Evolutionary conservation across 2,113 vertebrate genomes (phyloP), one percentile per base, ranked within the genome.

Genomic region (Smithornis capensis): DNA sequence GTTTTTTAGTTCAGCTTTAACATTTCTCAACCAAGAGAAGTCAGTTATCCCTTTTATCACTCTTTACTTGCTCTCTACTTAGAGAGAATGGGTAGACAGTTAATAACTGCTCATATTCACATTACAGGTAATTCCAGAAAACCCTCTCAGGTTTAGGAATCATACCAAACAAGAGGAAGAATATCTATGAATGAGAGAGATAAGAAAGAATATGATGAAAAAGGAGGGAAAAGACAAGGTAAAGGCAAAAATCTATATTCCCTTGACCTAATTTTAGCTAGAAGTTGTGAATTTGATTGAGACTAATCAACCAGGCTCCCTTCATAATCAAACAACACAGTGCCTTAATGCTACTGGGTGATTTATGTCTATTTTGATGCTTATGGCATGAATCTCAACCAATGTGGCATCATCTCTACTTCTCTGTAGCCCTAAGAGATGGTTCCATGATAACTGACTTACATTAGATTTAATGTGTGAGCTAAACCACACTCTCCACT

Each of bases 391-490:
- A 82, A 87, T 49, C 45, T 69, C 31, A 74, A 64, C 19, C 55
- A 14, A 92, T 65, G 15, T 12, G 25, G 15, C 7, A 69, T 37
- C 12, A 44, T 12, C 13, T 64, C 0, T 44, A 52, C n/a, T 56
- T 63, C 45, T 53, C 63, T 53, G 45, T 1, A 81, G 13, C 31
- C 59, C 24, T 37, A 73, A 40, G 55, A 86, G 15, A 44, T 19
- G 5, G 17, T 28, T 56, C 45, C 14, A 13, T 57, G 63, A 79
- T 21, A 74, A 92, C 3, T 52, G 31, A 68, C 19, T 73, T 65
- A 33, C 4, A 9, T 18, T 29, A 29, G 12, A 53, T 53, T 31
- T 18, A 42, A 55, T 0, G 0, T 9, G 9, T 1, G 3, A 80
- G 49, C 19, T 86, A 73, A 93, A 88, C 23, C 0, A 1, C 28